phyloP scores from a whole-genome alignment of 2,797 vertebrate genomes.

The Smutsia temminckii region DNA sequence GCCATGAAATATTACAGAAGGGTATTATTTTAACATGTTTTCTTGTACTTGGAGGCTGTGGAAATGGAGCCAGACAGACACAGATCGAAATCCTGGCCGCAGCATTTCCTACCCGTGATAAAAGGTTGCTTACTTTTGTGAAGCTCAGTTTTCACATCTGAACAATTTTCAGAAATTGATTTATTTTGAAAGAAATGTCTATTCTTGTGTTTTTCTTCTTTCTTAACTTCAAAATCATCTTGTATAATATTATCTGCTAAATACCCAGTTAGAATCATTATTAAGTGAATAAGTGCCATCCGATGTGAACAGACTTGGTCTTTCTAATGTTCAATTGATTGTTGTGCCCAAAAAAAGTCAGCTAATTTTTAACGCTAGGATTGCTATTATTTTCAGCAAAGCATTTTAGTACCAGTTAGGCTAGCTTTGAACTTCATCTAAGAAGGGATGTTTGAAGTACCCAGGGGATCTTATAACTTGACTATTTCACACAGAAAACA shows the following conservation, averaged over 20 bases:
- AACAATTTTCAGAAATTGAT: neutral
- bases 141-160: neutral
- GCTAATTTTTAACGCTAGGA: neutral
- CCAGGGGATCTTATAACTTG: neutral
- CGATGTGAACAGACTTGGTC: neutral
- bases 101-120: neutral
- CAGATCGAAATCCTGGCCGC: neutral
- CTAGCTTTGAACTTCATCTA: neutral
- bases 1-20: neutral
- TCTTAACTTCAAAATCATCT: conserved; percentile 25
- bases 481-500: neutral
- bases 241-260: neutral
- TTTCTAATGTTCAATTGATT: conserved; percentile 3
- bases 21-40: neutral
- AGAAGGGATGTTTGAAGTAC: neutral
- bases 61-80: neutral
- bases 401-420: neutral
- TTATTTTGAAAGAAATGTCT: neutral
- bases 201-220: neutral
- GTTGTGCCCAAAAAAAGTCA: neutral
- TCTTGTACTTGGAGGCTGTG: neutral
- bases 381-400: conserved; percentile 1
- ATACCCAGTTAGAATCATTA: neutral
- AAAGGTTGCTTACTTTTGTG: neutral
- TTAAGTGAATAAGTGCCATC: neutral